phyloP scores from a whole-genome alignment of 2,113 vertebrate genomes.

The Etheostoma cragini region DNA sequence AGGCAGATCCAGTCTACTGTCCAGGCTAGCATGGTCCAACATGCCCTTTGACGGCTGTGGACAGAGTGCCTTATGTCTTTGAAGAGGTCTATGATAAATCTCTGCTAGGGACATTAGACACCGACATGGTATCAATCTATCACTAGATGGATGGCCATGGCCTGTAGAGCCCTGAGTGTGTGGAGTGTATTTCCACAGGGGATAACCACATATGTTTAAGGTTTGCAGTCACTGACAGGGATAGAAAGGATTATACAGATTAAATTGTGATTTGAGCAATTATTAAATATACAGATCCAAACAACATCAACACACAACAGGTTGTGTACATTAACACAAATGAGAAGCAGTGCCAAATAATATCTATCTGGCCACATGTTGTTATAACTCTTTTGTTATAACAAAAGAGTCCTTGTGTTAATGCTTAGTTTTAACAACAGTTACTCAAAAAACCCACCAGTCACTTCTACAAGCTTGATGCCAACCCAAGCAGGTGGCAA shows the following conservation, averaged over 20 bases:
- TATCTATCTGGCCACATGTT: constrained; percentile 44
- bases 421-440: constrained; percentile 51
- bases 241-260: neutral
- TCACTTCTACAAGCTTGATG: constrained; percentile 32
- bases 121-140: constrained; percentile 18
- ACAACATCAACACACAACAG: constrained; percentile 13
- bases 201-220: constrained; percentile 16
- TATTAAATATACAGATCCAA: constrained; percentile 39
- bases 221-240: neutral
- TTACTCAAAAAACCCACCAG: constrained; percentile 42
- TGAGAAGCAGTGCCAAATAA: constrained; percentile 37
- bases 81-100: constrained; percentile 18
- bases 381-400: constrained; percentile 38
- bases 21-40: neutral
- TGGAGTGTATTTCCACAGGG: constrained; percentile 21
- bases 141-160: constrained; percentile 4
- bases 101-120: constrained; percentile 26
- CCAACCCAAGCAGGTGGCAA: constrained; percentile 48
- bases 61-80: constrained; percentile 21
- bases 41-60: constrained; percentile 18
- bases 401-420: constrained; percentile 60
- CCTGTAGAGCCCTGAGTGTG: neutral
- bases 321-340: constrained; percentile 39
- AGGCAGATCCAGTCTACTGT: constrained; percentile 18
- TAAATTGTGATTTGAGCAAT: constrained; percentile 8